phyloP scores from a whole-genome alignment of 2,888 invertebrate genomes.

The Drosophila prostipennis region DNA sequence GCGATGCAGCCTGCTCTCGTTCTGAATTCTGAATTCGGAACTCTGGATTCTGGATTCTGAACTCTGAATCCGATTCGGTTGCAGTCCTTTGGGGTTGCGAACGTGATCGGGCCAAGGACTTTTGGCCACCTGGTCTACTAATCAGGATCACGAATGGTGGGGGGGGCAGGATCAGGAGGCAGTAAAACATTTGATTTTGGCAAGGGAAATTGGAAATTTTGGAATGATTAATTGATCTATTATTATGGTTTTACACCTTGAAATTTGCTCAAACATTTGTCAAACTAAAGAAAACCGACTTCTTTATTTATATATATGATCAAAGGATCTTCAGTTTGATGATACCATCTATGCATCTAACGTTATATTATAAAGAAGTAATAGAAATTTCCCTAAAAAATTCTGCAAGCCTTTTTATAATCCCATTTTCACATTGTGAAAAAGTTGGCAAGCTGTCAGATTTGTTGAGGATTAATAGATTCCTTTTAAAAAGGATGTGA shows the following conservation, averaged over 20 bases:
- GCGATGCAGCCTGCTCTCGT: conserved; percentile 26
- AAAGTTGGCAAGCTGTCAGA: not conserved
- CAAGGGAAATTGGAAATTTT: not conserved
- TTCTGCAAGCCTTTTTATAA: not conserved
- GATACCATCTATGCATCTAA: no score
- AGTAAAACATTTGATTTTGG: not conserved
- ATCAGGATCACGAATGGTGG: conserved; percentile 47
- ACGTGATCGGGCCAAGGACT: conserved; percentile 16
- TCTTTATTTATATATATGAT: no score
- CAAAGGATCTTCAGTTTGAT: no score
- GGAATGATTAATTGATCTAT: not conserved
- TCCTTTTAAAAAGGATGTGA: not conserved
- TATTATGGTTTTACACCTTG: no score
- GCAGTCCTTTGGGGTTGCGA: conserved; percentile 24
- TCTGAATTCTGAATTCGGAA: not conserved
- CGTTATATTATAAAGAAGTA: no score
- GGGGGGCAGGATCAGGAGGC: not conserved
- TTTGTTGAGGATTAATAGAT: not conserved
- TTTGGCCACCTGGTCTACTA: conserved; percentile 61
- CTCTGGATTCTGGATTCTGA: no score
- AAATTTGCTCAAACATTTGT: no score
- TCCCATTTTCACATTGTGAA: not conserved
- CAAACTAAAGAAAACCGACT: no score
- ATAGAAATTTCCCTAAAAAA: not conserved
- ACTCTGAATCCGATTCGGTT: conserved; percentile 18